Base-by-base conservation (phyloP, 2,797 vertebrate genomes). In the Galago senegalensis region DNA sequence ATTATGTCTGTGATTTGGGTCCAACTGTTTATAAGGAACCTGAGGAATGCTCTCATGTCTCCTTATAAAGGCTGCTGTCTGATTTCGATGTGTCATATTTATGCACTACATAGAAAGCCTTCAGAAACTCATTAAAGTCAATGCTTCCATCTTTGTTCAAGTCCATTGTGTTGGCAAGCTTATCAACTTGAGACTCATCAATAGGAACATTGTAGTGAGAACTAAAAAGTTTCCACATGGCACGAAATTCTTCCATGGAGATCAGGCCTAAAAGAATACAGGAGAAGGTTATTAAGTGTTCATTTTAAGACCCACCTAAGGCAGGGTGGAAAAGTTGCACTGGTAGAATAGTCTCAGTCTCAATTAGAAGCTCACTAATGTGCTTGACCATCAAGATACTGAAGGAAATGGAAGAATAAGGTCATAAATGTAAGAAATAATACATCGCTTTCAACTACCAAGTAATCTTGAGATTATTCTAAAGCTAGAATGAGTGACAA, bases 91-190 rank as follows among this genome's bases (percentile, higher is more conserved):
- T 49, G 6, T 96, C 96, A 31, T 95, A 98, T 96, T 99, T 99
- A 89, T 99, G 99, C 72, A 99, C 99, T 69, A 99, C 98, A 3
- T 99, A 99, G 97, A 99, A 99, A 82, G 99, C 99, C 97, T 99
- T 99, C 69, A 99, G 98, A 98, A 99, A 99, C 98, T 99, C 99
- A 17, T 98, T 99, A 97, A 99, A 99, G 98, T 99, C 99, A 76
- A 99, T 99, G 95, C 99, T 99, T 97, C 99, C 99, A 3, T 99
- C 99, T 98, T 99, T 99, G 99, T 99, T 99, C 97, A 99, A 99
- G 98, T 99, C 99, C 70, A 99, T 99, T 97, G 98, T 99, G 92
- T 98, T 98, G 11, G 99, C 99, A 92, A 99, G 98, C 89, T 99
- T 99, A 75, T 99, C 99, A 13, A 99, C 98, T 90, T 99, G 98